A percentile compares a stretch with the other conserved stretches of the same genome.
These are phyloP conservation scores for Champsocephalus esox DNA, from an alignment of 2,797 vertebrate genomes.

Conservation along the genomic window DNA sequence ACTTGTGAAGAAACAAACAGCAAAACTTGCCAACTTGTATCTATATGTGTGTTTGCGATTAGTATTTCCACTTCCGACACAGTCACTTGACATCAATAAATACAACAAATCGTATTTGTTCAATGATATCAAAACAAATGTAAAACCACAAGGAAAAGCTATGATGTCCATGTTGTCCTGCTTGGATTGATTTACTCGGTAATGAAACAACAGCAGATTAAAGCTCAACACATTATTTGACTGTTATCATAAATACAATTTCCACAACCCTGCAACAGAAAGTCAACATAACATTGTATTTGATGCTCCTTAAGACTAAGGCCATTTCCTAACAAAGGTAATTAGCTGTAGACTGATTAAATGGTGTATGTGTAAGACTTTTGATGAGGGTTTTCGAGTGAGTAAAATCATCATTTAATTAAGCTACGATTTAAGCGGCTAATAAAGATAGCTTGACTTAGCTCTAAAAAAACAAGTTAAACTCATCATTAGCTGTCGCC, in stretches of 20 bases:
- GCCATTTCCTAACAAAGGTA: neutral
- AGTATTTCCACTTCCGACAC: neutral
- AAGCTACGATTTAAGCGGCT: neutral
- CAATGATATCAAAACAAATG: neutral
- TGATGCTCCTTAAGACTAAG: neutral
- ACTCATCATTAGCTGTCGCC: neutral
- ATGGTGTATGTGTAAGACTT: neutral
- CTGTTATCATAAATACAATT: neutral
- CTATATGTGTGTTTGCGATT: neutral
- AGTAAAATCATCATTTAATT: neutral
- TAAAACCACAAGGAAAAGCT: neutral
- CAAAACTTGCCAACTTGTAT: neutral
- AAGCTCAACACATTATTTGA: neutral
- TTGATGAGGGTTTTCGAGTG: neutral
- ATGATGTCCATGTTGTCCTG: neutral
- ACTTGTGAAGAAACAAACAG: neutral
- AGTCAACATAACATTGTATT: neutral
- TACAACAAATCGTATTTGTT: neutral
- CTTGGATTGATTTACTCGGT: neutral
- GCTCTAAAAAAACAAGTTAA: neutral
- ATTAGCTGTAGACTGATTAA: neutral
- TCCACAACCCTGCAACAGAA: no score
- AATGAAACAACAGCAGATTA: neutral
- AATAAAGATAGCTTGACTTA: slow-evolving; percentile 2
- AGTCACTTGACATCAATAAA: neutral